Evolutionary conservation across 2,797 vertebrate species (phyloP).

Genomic region (Peromyscus nudipes): DNA sequence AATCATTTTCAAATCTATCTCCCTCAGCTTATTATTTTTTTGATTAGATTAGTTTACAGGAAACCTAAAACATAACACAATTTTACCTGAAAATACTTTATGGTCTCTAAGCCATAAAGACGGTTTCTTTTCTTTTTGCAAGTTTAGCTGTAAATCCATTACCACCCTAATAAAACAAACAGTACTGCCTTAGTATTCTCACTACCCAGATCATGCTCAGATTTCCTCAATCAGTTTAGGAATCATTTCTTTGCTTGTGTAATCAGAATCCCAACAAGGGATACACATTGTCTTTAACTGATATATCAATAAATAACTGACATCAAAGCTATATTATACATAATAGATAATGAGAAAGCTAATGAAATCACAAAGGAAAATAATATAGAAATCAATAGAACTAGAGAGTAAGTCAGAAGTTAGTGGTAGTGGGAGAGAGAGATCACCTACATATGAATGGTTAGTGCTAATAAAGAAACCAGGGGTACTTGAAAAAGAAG

Average conservation of each 20-base stretch:
- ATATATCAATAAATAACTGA: neutral
- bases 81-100: neutral
- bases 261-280: neutral
- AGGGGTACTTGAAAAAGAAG: neutral
- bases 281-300: neutral
- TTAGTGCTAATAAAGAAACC: neutral
- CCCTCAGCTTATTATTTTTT: neutral
- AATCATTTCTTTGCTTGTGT: neutral
- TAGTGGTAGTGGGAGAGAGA: neutral
- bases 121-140: neutral
- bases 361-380: neutral
- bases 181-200: neutral
- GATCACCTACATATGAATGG: neutral
- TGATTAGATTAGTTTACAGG: conserved; percentile 21
- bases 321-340: neutral
- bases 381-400: conserved; percentile 23
- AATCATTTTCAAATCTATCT: neutral
- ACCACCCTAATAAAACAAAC: neutral
- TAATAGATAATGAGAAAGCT: neutral
- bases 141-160: neutral
- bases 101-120: neutral
- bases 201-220: neutral
- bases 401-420: neutral
- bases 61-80: neutral
- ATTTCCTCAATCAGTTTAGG: neutral